Evolutionary conservation across 2,888 invertebrate species (phyloP), one percentile per base, ranked within the genome.

Genomic region (Coleophora flavipennella): DNA sequence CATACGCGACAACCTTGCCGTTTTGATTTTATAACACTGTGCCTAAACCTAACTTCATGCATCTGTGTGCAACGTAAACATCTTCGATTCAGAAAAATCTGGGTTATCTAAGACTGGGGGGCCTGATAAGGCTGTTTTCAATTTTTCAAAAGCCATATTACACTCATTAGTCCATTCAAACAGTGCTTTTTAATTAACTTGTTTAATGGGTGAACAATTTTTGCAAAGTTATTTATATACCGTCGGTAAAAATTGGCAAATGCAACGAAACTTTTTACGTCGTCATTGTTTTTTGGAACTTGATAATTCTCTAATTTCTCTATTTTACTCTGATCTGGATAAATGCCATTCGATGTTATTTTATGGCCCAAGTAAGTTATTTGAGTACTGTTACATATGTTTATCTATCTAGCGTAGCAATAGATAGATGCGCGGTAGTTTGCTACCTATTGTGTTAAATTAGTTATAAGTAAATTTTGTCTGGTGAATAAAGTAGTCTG

Each of bases 281-380:
- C 42, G 25, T 51, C 48, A 9, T 36, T 12, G 29, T 41, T 45
- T 25, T 33, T 40, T 2, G 46, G 49, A 28, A 20, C 31, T 7
- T 50, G 48, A 36, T 50, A 53, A 41, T 43, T 42, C 6, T 20
- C 3, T 20, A 20, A 20, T 4, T 4, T 6, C 3, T 20, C 20
- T 20, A 20, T 46, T 38, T 45, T 45, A n/a, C 26, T 33, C n/a
- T 41, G 42, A 31, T 45, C 45, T 13, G 45, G 41, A 12, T 34
- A 39, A 20, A 43, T 28, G 8, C 40, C 43, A 9, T 41, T 27
- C 8, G 34, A 31, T 26, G 45, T 41, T 3, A 45, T 39, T 10
- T 43, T 13, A 32, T 45, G 46, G 2, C 46, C 46, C 27, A 46
- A 32, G 35, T 41, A 46, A 10, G 43, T 13, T 25, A 45, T 36